These are phyloP conservation scores for Panagrolaimus sp. DNA, from an alignment of 1,140 invertebrate species.

Conservation along the genomic window DNA sequence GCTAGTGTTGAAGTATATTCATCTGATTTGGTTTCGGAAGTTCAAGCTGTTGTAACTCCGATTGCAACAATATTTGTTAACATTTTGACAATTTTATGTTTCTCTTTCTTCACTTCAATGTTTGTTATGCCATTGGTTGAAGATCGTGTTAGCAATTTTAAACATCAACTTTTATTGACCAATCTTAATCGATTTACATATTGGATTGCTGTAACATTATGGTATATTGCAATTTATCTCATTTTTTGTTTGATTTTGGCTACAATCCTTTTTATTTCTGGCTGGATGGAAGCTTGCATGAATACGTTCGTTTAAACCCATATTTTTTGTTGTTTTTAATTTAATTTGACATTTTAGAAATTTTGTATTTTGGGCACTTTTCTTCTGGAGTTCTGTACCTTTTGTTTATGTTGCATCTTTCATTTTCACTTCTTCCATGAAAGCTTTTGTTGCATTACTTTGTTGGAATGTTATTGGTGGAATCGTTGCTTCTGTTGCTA, in stretches of 20 bases:
- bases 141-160: constrained; percentile 32
- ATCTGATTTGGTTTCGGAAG: not conserved
- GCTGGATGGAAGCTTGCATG: constrained; percentile 28
- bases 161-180: constrained; percentile 45
- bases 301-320: constrained; percentile 22
- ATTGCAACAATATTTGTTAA: not conserved
- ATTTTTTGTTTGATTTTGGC: constrained; percentile 36
- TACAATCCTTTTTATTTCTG: constrained; percentile 31
- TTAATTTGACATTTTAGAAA: constrained; percentile 18
- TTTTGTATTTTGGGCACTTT: constrained; percentile 31
- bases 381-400: constrained; percentile 35
- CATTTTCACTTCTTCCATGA: constrained; percentile 33
- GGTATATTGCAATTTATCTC: constrained; percentile 37
- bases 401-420: constrained; percentile 46
- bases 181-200: constrained; percentile 34
- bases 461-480: constrained; percentile 35
- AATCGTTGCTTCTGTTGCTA: constrained; percentile 23
- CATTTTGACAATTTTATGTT: constrained; percentile 23
- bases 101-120: constrained; percentile 37
- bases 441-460: constrained; percentile 26
- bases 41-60: not conserved
- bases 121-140: constrained; percentile 44
- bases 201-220: constrained; percentile 39
- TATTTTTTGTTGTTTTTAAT: not conserved
- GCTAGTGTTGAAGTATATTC: constrained; percentile 8